phyloP scores from a whole-genome alignment of 92 coral and sea anemone genomes.

The Galaxea fascicularis region DNA sequence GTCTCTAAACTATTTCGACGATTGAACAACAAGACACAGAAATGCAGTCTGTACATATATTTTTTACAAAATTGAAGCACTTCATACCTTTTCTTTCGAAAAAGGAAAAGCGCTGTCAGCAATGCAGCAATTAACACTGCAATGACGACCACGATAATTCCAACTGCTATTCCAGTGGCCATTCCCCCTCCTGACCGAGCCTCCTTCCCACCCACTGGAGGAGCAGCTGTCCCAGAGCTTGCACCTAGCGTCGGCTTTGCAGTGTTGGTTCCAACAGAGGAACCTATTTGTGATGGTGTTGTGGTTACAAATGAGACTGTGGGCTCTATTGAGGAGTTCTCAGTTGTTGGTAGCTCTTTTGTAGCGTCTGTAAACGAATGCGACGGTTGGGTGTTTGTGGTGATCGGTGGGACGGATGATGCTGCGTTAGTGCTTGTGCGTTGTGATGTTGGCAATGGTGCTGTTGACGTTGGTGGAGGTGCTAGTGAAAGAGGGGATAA shows the following conservation, averaged over 20 bases:
- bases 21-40: neutral
- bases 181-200: slow-evolving; percentile 1
- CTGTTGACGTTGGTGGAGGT: slow-evolving; percentile 30
- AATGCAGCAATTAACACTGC: slow-evolving; percentile 11
- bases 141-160: slow-evolving; percentile 46
- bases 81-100: slow-evolving; percentile 33
- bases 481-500: slow-evolving; percentile 19
- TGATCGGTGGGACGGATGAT: slow-evolving; percentile 27
- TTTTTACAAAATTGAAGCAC: neutral
- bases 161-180: slow-evolving; percentile 15
- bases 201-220: slow-evolving; percentile 1
- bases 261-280: neutral
- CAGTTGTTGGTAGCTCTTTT: neutral
- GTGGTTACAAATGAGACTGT: neutral
- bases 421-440: slow-evolving; percentile 13
- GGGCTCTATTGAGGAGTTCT: neutral
- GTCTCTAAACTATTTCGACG: neutral
- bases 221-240: neutral
- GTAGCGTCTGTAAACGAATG: slow-evolving; percentile 22
- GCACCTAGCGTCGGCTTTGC: neutral
- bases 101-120: slow-evolving; percentile 28
- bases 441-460: slow-evolving; percentile 28
- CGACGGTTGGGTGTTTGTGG: slow-evolving; percentile 38
- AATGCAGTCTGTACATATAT: neutral
- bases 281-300: slow-evolving; percentile 6